Evolutionary conservation across 1,140 invertebrate species (phyloP), one percentile per base, ranked within the genome.

Genomic region (Bradysia coprophila): DNA sequence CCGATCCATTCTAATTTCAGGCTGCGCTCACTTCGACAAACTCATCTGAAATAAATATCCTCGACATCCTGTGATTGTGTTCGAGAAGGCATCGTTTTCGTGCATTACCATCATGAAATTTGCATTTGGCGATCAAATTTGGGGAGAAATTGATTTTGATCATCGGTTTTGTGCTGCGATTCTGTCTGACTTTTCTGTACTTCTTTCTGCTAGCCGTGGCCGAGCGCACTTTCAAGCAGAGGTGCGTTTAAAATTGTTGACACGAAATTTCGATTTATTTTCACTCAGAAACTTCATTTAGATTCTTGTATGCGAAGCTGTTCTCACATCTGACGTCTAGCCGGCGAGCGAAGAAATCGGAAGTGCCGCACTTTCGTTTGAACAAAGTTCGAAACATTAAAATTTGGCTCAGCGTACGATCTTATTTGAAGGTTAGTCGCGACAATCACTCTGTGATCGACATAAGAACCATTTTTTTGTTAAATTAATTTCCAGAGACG

Each of bases 331-430:
- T 97, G 11, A 97, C 93, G 16, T 96, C 91, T 1, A 89, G 87
- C 1, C 67, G 92, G 38, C 70, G 90, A 43, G 90, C 93, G 1
- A 70, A 78, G 45, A 91, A 93, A 59, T 93, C 88, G 1, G 84
- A 91, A 56, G 64, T 97, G 48, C 92, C 92, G 2, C 91, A 96
- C 65, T 96, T 96, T 59, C 73, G 92, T 11, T 65, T 96, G 2
- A 94, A 94, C 57, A 94, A 90, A 69, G 91, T 97, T n/a, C 72
- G 88, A 46, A 95, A 97, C 63, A 95, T 97, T 49, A 95, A 95
- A 66, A 91, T 86, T 2, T 97, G 92, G 92, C 64, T 97, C 1
- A 95, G 90, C 11, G 82, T 96, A 9, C 68, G 92, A 41, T 95
- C 91, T 2, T 97, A 94, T 65, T 71, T 97, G 22, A 88, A 92